Evolutionary conservation across 2,113 vertebrate genomes (phyloP).

Genomic region (Fukomys damarensis): DNA sequence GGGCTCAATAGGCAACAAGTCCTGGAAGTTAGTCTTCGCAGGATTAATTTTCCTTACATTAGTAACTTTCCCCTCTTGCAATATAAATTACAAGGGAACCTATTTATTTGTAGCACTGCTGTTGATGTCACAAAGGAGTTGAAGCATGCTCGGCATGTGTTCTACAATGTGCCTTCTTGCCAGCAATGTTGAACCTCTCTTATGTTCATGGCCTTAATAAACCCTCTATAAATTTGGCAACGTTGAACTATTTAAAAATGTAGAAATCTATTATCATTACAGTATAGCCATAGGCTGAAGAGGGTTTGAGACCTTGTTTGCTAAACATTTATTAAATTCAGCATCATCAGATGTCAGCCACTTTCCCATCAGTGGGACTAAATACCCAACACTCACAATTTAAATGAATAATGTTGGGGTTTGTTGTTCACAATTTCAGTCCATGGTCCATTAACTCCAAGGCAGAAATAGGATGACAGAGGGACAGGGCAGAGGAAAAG

Average conservation of each 20-base stretch:
- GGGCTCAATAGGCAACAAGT: neutral
- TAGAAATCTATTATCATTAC: neutral
- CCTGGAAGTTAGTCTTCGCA: neutral
- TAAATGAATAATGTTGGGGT: too few relatives aligned
- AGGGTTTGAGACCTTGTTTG: too few relatives aligned
- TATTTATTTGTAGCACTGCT: neutral
- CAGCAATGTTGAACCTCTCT: neutral
- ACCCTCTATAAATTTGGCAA: neutral
- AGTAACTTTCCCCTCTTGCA: neutral
- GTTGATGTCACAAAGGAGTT: neutral
- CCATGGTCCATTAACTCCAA: too few relatives aligned
- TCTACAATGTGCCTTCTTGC: neutral
- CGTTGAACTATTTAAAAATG: neutral
- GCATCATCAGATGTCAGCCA: too few relatives aligned
- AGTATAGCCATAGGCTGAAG: neutral
- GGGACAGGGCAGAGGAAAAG: too few relatives aligned
- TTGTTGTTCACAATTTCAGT: too few relatives aligned
- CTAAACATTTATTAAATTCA: too few relatives aligned
- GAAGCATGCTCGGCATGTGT: neutral
- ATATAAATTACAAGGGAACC: neutral
- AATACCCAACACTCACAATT: too few relatives aligned
- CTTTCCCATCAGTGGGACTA: too few relatives aligned
- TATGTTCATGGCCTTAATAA: neutral
- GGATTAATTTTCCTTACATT: neutral
- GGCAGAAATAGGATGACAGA: too few relatives aligned